Percentiles rank a stretch among this genome's conserved stretches.
phyloP scores from a whole-genome alignment of 2,888 invertebrate species.

The Lymantria monacha region DNA sequence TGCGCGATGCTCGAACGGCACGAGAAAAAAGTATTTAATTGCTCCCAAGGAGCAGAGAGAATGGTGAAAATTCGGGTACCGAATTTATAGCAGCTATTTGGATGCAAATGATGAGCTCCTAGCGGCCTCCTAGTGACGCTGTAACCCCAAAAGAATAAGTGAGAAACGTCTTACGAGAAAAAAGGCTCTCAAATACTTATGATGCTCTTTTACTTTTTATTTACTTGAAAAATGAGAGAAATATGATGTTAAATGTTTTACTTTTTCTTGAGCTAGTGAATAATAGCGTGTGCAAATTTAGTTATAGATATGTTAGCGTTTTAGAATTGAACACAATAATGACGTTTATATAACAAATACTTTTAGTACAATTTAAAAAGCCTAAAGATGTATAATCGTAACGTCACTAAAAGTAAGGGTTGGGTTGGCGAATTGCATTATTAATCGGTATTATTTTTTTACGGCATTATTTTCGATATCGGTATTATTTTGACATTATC shows the following conservation, averaged over 20 bases:
- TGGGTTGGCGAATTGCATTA: too few relatives aligned
- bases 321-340: too few relatives aligned
- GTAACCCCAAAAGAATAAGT: constrained; percentile 77
- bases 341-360: too few relatives aligned
- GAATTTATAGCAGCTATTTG: constrained; percentile 81
- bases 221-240: constrained; percentile 45
- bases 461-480: too few relatives aligned
- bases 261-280: constrained; percentile 24
- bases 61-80: constrained; percentile 79
- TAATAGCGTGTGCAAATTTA: background rate
- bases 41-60: constrained; percentile 75
- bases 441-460: too few relatives aligned
- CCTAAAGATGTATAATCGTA: too few relatives aligned
- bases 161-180: constrained; percentile 73
- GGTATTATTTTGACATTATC: too few relatives aligned
- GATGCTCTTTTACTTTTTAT: constrained; percentile 68
- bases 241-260: constrained; percentile 38
- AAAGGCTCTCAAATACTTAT: constrained; percentile 57
- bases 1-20: constrained; percentile 50
- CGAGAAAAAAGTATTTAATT: constrained; percentile 78
- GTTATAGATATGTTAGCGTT: too few relatives aligned
- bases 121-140: constrained; percentile 62
- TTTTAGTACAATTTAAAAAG: too few relatives aligned
- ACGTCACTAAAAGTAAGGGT: too few relatives aligned
- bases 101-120: constrained; percentile 79